Evolutionary conservation across 1,140 invertebrate species (phyloP).

Genomic region (Sitodiplosis mosellana): DNA sequence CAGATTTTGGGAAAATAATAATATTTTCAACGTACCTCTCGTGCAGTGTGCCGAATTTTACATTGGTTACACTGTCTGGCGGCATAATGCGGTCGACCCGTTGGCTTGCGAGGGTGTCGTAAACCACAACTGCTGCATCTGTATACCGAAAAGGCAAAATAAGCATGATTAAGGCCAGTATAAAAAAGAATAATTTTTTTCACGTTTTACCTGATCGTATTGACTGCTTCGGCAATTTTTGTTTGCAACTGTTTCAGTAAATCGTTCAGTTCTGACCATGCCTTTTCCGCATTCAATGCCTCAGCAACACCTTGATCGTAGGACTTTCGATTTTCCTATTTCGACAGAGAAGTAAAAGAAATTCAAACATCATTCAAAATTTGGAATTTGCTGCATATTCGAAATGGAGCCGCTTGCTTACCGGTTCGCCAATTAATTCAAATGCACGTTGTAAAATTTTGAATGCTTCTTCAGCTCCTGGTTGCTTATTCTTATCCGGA

Average conservation of each 20-base stretch:
- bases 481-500: constrained; percentile 87
- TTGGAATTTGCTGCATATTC: neutral
- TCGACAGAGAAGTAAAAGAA: constrained; percentile 5
- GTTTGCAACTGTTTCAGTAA: constrained; percentile 70
- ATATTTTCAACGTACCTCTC: constrained; percentile 43
- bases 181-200: neutral
- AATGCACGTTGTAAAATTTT: constrained; percentile 89
- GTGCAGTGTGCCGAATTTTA: constrained; percentile 76
- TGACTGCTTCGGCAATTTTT: constrained; percentile 84
- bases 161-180: neutral
- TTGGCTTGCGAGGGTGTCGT: constrained; percentile 66
- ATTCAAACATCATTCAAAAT: neutral
- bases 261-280: constrained; percentile 64
- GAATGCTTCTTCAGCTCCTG: constrained; percentile 88
- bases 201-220: constrained; percentile 49
- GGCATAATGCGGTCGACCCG: constrained; percentile 71
- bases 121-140: constrained; percentile 79
- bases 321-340: constrained; percentile 56
- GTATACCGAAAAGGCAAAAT: constrained; percentile 1
- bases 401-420: constrained; percentile 23
- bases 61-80: constrained; percentile 77
- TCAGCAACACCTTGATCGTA: constrained; percentile 53
- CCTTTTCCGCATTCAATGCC: constrained; percentile 61
- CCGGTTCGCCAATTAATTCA: constrained; percentile 83
- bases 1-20: neutral